Evolutionary conservation across 64 coral and sea anemone species (phyloP).

Genomic region (Stylophora pistillata): DNA sequence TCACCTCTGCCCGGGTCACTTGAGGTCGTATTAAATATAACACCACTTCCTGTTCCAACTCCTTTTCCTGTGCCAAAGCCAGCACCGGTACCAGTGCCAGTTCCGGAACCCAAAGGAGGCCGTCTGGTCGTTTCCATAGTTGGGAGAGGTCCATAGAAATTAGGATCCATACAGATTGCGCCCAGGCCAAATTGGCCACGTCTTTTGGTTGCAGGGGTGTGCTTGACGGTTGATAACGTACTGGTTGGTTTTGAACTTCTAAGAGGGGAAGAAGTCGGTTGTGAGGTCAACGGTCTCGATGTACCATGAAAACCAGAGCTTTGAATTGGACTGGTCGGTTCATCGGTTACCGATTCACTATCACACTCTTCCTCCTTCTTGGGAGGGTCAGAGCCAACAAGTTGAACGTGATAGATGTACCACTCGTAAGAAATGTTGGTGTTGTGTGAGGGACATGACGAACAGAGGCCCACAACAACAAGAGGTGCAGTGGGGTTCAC

Average conservation of each 20-base stretch:
- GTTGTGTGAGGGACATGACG: slow-evolving; percentile 24
- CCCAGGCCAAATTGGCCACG: background rate
- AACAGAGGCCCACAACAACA: slow-evolving; percentile 22
- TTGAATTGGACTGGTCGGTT: background rate
- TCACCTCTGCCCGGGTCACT: background rate
- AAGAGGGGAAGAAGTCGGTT: too few relatives aligned
- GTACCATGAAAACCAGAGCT: background rate
- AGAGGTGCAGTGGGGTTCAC: slow-evolving; percentile 46
- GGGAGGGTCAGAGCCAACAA: background rate
- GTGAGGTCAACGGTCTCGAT: background rate
- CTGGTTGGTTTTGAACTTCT: background rate
- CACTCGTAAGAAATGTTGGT: slow-evolving; percentile 34
- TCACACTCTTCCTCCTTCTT: background rate
- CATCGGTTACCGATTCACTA: background rate
- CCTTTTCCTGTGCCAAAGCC: background rate
- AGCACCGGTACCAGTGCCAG: background rate
- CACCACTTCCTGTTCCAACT: background rate
- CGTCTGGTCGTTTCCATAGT: too few relatives aligned
- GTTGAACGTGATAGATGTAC: background rate
- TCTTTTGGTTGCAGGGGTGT: background rate
- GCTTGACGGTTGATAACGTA: background rate
- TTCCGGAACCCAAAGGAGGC: background rate
- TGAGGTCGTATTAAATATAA: background rate
- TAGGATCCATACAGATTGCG: background rate
- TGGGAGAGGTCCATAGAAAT: background rate